Evolutionary conservation across 1,140 invertebrate genomes (phyloP), one percentile per base, ranked within the genome.

Genomic region (Drosophila nikananu): DNA sequence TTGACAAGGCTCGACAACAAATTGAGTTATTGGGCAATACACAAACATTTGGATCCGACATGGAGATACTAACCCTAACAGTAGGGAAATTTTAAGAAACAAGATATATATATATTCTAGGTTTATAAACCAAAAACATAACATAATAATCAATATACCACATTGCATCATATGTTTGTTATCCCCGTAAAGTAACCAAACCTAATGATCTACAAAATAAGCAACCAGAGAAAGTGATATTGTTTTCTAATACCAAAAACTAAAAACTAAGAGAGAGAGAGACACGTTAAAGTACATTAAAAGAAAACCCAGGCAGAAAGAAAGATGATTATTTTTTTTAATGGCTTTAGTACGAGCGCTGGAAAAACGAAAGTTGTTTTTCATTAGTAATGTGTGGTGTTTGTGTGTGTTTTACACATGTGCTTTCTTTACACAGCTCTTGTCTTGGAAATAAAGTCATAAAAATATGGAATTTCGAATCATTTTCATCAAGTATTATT

Each of bases 21-120:
- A 83, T 83, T 83, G 81, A 83, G 81, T 83, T 83, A 84, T 83
- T 80, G 65, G 51, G 62, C 61, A 83, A 70, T 49, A 77, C 41
- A 51, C 62, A 64, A 48, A 49, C 37, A 60, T 23, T 42, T 48
- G 48, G 44, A 75, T n/a, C 15, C 44, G 62, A 59, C 46, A 25
- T 12, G n/a, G 32, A 21, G 63, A 68, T 70, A 49, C 23, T 17
- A 25, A 25, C 46, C 46, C 12, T 51, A 35, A 2, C 25, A 12
- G 19, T 35, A 21, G 52, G 32, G 5, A 21, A 62, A 54, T 62
- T 9, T 10, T 49, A 8, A 13, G n/a, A 13, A 25, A 7, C 13
- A 54, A 12, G 13, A 32, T 4, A 32, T 0, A 21, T 19, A 15
- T 30, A 27, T 32, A 32, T 32, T 32, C 17, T 52, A 7, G n/a